Conservation (phyloP, 2,113 vertebrate species). For the Pollimyrus isidori region DNA sequence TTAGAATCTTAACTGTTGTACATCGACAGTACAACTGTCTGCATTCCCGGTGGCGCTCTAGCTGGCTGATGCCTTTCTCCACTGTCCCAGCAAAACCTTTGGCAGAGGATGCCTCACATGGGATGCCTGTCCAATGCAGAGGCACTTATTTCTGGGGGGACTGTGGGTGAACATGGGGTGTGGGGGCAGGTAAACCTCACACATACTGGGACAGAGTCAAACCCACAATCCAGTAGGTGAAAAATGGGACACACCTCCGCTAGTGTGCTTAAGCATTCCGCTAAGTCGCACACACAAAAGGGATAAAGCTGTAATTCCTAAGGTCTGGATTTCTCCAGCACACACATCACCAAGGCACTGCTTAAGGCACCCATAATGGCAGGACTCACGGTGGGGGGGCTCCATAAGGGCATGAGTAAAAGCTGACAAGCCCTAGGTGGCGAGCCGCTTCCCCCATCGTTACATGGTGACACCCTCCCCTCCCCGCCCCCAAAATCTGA, state of each 20-base stretch:
- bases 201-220: not conserved
- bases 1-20: constrained; percentile 23
- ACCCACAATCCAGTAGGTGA: too few species aligned
- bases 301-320: not conserved
- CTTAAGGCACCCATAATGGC: not conserved
- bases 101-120: not conserved
- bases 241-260: not conserved
- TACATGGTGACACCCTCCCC: not conserved
- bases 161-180: not conserved
- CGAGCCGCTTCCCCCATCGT: constrained; percentile 5
- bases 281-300: not conserved
- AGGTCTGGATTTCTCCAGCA: not conserved
- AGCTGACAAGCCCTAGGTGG: constrained; percentile 16
- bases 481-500: constrained; percentile 31
- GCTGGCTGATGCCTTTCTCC: not conserved
- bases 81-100: not conserved
- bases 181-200: not conserved
- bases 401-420: not conserved
- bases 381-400: constrained; percentile 20
- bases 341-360: not conserved
- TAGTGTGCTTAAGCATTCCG: not conserved
- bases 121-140: not conserved
- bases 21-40: not conserved
- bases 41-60: not conserved
- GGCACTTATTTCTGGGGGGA: not conserved